These are phyloP conservation scores for Paedocypris micromegethes DNA, from an alignment of 2,797 vertebrate genomes.

Conservation along the genomic window DNA sequence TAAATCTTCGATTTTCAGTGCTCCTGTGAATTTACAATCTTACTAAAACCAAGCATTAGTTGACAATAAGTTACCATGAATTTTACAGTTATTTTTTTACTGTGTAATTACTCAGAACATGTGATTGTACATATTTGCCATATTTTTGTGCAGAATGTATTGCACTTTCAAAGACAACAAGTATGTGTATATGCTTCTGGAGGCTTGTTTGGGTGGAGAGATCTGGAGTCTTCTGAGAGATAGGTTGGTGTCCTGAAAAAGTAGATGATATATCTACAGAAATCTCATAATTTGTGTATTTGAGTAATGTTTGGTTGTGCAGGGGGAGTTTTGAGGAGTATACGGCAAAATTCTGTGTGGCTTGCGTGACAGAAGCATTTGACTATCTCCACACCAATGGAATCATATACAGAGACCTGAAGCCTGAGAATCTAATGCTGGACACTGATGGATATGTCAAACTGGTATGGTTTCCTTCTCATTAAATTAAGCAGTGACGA, in stretches of 20 bases:
- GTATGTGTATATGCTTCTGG: constrained; percentile 92
- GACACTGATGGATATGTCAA: constrained; percentile 89
- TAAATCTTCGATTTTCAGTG: too few species aligned
- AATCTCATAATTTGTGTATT: neutral
- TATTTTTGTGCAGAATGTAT: constrained; percentile 55
- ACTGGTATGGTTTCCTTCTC: constrained; percentile 68
- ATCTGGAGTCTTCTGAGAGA: constrained; percentile 91
- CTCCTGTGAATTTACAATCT: too few species aligned
- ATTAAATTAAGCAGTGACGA: neutral
- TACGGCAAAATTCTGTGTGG: constrained; percentile 88
- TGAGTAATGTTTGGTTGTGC: constrained; percentile 15
- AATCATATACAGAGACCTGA: constrained; percentile 89
- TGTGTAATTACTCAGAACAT: neutral
- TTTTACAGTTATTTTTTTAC: too few species aligned
- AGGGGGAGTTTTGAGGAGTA: constrained; percentile 79
- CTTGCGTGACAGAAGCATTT: constrained; percentile 89
- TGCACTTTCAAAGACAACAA: constrained; percentile 89
- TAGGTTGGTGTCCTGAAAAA: constrained; percentile 65
- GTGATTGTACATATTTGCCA: constrained; percentile 19
- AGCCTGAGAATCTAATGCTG: constrained; percentile 93
- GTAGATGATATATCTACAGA: neutral
- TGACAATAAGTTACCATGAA: too few species aligned
- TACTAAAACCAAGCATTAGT: too few species aligned
- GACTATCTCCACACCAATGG: constrained; percentile 85
- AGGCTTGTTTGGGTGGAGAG: constrained; percentile 89